Percentiles rank a stretch among this genome's conserved stretches.
These are phyloP conservation scores for Cephus nigrinus DNA, from an alignment of 2,888 invertebrate species.

Conservation along the genomic window DNA sequence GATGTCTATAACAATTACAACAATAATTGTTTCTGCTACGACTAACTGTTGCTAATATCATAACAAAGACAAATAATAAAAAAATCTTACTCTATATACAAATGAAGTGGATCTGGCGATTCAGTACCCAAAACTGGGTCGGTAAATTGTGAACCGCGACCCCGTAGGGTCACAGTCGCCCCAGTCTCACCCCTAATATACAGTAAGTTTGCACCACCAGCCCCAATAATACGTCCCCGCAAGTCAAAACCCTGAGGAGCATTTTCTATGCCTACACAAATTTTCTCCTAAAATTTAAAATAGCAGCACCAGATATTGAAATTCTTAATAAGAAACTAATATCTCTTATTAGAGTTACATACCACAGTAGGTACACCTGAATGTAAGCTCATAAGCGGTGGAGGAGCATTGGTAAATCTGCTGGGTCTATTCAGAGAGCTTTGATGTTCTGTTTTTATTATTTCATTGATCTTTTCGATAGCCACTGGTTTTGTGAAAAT, in stretches of 20 bases:
- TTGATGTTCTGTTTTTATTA: slow-evolving; percentile 65
- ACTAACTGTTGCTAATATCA: slow-evolving; percentile 4
- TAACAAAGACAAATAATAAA: slow-evolving; percentile 1
- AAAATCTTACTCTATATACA: slow-evolving; percentile 75
- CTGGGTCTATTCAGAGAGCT: slow-evolving; percentile 62
- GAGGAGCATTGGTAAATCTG: slow-evolving; percentile 65
- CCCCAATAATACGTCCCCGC: slow-evolving; percentile 79
- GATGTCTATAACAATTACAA: slow-evolving; percentile 69
- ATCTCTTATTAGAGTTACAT: slow-evolving; percentile 23
- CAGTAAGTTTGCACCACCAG: slow-evolving; percentile 78
- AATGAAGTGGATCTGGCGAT: slow-evolving; percentile 79
- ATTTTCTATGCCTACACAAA: slow-evolving; percentile 82
- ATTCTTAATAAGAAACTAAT: neutral
- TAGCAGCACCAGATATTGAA: neutral
- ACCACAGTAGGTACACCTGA: slow-evolving; percentile 60
- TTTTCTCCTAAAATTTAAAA: slow-evolving; percentile 71
- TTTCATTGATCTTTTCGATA: slow-evolving; percentile 69
- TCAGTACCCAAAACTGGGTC: slow-evolving; percentile 71
- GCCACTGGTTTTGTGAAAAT: slow-evolving; percentile 63
- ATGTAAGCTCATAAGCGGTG: slow-evolving; percentile 67
- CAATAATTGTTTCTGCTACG: slow-evolving; percentile 7
- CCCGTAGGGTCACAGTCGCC: slow-evolving; percentile 79
- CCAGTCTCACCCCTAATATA: slow-evolving; percentile 84
- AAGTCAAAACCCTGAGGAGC: slow-evolving; percentile 82
- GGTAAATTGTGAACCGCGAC: slow-evolving; percentile 74